Base-by-base conservation (phyloP, 2,797 vertebrate genomes). In the Alcedo quadribrachys region DNA sequence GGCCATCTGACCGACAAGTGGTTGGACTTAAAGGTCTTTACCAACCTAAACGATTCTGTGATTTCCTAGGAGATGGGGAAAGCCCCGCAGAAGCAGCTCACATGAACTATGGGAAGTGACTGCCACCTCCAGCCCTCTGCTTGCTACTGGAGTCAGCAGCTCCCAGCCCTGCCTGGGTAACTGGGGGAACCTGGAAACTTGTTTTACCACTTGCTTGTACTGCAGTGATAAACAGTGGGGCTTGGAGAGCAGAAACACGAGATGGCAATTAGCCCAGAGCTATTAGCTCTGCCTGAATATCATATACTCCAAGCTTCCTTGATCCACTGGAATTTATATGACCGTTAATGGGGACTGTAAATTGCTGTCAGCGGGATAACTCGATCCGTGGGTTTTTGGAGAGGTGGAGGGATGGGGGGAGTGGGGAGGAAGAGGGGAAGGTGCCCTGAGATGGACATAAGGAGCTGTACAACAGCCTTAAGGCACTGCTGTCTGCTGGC, bases 331-430 rank as follows among this genome's bases (percentile, higher is more conserved):
- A 94, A 97, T 97, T 97, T 96, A 97, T 96, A 90, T 94, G 94
- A 93, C 85, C 2, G 20, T 96, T 96, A 97, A 98, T 97, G 97
- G 97, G 96, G 95, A 96, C 91, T 82, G 97, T 98, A 97, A 98
- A 98, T 97, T 92, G 97, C 98, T 97, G 98, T 97, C 90, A 97
- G 97, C 90, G 95, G 98, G 94, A 95, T 85, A 93, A 90, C 95
- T 82, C 43, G 46, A 93, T 92, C 92, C 70, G 7, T 30, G 89
- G 4, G 70, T 70, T 80, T 83, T 65, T 40, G 18, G 85, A 46
- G 69, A 53, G 77, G 77, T 63, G 73, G 67, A 80, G 63, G 71
- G 78, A 69, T 1, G 35, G 77, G 79, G 83, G 83, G 84, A 85
- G 77, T 8, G 63, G 57, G 92, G 62, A 68, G 63, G 66, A 75